Evolutionary conservation across 37 sponge, comb jelly and placozoan genomes (phyloP).

Genomic region (Theonella swinhoei): DNA sequence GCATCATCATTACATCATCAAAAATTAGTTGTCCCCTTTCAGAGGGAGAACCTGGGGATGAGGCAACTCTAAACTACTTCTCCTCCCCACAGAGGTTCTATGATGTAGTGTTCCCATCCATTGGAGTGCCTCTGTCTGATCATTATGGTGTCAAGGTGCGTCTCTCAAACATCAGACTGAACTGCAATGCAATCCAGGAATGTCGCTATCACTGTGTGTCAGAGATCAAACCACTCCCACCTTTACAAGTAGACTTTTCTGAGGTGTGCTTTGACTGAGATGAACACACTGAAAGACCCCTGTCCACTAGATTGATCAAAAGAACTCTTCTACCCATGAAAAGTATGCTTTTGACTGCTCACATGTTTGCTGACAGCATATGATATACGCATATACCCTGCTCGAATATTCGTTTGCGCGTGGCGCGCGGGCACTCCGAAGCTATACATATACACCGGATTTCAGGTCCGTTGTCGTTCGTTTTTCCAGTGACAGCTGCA

Average conservation of each 20-base stretch:
- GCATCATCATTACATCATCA: neutral
- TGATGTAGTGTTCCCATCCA: neutral
- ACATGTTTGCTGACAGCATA: too few species aligned
- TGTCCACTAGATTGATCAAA: too few species aligned
- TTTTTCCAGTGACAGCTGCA: too few species aligned
- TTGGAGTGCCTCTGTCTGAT: conserved; percentile 10
- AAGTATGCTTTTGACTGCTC: too few species aligned
- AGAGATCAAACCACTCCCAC: neutral
- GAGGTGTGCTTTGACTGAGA: neutral
- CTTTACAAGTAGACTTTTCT: neutral
- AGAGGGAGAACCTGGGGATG: neutral
- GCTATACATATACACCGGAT: too few species aligned
- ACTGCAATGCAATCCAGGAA: neutral
- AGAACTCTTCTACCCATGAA: too few species aligned
- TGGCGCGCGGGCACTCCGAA: too few species aligned
- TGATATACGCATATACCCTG: too few species aligned
- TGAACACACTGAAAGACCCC: too few species aligned
- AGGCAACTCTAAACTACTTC: neutral
- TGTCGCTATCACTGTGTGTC: neutral
- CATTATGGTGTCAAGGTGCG: conserved; percentile 19
- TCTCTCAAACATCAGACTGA: neutral
- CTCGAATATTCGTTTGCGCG: too few species aligned
- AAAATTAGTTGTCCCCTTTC: neutral
- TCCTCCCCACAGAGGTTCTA: neutral
- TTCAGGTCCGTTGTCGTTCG: too few species aligned